Base-by-base conservation (phyloP, 2,888 invertebrate genomes). In the Timandra comae region DNA sequence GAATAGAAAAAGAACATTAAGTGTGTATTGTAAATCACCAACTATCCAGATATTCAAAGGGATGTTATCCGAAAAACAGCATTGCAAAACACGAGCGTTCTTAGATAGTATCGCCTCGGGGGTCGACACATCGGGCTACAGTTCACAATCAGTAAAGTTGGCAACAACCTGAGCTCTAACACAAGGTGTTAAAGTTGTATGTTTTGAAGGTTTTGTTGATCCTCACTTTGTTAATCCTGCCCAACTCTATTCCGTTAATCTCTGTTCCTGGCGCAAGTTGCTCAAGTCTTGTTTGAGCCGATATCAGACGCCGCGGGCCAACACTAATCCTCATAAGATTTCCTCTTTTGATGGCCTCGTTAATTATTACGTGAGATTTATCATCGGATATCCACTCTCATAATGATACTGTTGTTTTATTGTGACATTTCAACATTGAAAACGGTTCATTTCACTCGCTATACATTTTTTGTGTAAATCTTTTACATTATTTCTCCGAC, bases 161-260 rank as follows among this genome's bases (percentile, higher is more conserved):
- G 10, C 9, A 8, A 27, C 24, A 38, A 38, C 32, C 25, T 48
- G 46, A 40, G 33, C 40, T 27, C 28, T 46, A 37, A 13, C 21
- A 23, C 38, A 24, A 23, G 28, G 38, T 32, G 31, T 41, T 42
- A 49, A 30, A 43, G 49, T 47, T 47, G 37, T 45, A 30, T 48
- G 34, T 41, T 30, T 29, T 30, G 40, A 46, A 54, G 56, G 56
- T 51, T 55, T 43, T 41, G 32, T 38, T 49, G 36, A 48, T 52
- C 43, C 24, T 6, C 42, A 38, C 38, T 40, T 37, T 34, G 38
- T 33, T 73, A 70, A 74, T 66, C 68, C 65, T 52, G 41, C 50
- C 56, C 54, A 63, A 70, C 63, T 69, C 66, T 69, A 63, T 64
- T 61, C 56, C 48, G 33, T 56, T 74, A 74, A 75, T 71, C 74